These are phyloP conservation scores for Neodiprion lecontei DNA, from an alignment of 1,140 invertebrate genomes.

Conservation along the genomic window DNA sequence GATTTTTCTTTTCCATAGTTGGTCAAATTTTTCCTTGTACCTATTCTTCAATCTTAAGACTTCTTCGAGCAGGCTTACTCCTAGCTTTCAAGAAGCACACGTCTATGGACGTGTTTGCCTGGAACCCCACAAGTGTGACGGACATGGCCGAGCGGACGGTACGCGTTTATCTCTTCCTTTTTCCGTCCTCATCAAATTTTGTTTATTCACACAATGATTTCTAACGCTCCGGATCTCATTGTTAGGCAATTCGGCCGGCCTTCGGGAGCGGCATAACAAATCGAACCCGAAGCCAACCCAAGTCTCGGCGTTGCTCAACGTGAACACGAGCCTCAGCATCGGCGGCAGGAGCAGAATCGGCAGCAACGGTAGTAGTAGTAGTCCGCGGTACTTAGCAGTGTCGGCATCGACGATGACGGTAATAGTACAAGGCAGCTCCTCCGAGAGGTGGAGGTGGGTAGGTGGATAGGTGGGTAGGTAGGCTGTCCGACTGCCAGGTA, in stretches of 20 bases:
- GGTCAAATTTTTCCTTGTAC: neutral
- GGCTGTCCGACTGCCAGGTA: neutral
- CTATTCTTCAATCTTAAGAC: too few species aligned
- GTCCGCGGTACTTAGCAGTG: too few species aligned
- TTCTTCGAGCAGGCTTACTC: too few species aligned
- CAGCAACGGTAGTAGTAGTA: constrained; percentile 2
- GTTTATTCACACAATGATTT: neutral
- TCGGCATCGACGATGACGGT: neutral
- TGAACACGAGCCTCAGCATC: neutral
- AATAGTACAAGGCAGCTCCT: neutral
- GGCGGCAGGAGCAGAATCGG: neutral
- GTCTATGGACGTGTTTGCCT: neutral
- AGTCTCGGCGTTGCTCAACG: constrained; percentile 3
- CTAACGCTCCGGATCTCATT: neutral
- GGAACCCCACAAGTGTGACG: too few species aligned
- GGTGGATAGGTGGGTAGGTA: neutral
- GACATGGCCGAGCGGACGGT: too few species aligned
- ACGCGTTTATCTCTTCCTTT: neutral
- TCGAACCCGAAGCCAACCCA: constrained; percentile 2
- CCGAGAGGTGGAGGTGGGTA: neutral
- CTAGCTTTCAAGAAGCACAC: too few species aligned
- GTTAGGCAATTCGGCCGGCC: constrained; percentile 9
- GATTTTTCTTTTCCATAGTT: neutral
- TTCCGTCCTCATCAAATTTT: neutral
- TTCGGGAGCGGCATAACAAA: neutral